A percentile compares a stretch with the other conserved stretches of the same genome.
Conservation (phyloP, 2,888 invertebrate species). For the Leptinotarsa juncta region DNA sequence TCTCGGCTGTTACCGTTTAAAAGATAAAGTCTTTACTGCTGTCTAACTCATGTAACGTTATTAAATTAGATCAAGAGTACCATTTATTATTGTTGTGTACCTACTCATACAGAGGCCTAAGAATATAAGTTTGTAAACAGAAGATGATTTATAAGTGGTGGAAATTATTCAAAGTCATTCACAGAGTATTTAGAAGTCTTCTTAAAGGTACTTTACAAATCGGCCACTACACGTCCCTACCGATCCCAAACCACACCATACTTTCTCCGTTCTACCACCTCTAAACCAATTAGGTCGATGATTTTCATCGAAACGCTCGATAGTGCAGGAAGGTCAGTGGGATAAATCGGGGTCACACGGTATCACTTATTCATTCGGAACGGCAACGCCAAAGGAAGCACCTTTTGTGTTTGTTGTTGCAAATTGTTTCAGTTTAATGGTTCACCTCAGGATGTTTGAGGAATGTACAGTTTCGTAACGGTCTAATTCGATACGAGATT, state of each 20-base stretch:
- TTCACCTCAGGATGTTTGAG: constrained; percentile 15
- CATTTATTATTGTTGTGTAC: too few species aligned
- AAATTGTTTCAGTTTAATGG: constrained; percentile 14
- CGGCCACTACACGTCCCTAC: too few species aligned
- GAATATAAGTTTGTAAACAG: too few species aligned
- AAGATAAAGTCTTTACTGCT: too few species aligned
- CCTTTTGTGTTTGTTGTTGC: constrained; percentile 8
- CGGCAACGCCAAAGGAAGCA: constrained; percentile 14
- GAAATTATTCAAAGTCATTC: too few species aligned
- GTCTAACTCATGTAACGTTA: too few species aligned
- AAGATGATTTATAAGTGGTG: too few species aligned
- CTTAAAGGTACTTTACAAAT: too few species aligned
- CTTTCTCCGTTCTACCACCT: neutral
- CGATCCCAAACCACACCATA: neutral
- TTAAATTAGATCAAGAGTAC: too few species aligned
- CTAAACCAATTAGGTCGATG: constrained; percentile 9
- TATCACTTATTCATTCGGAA: constrained; percentile 39
- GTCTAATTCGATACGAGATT: constrained; percentile 11
- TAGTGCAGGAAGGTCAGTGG: constrained; percentile 21
- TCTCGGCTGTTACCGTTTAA: too few species aligned
- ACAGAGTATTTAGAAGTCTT: too few species aligned
- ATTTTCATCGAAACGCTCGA: constrained; percentile 21
- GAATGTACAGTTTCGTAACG: constrained; percentile 5
- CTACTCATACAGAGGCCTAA: too few species aligned
- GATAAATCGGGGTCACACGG: constrained; percentile 35